Conservation (phyloP, 2,113 vertebrate species). For the Zingel zingel region DNA sequence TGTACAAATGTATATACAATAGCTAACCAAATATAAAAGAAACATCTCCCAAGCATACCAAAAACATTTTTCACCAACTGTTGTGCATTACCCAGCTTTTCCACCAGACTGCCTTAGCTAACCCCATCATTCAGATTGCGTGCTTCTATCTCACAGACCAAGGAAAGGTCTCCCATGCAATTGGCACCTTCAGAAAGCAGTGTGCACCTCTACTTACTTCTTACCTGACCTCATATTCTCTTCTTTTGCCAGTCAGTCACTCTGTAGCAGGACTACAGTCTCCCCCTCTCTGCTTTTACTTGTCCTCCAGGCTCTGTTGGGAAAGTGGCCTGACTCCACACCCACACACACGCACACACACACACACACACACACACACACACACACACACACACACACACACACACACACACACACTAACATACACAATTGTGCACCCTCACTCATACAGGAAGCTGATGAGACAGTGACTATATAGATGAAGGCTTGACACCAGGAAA, state of each 20-base stretch:
- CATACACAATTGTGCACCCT: not conserved
- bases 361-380: not conserved
- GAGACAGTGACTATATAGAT: conserved; percentile 61
- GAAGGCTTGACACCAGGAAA: conserved; percentile 65
- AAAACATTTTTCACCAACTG: not conserved
- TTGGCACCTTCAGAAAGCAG: conserved; percentile 4
- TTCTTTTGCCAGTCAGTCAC: conserved; percentile 14
- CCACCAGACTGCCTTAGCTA: not conserved
- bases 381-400: not conserved
- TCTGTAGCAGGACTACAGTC: not conserved
- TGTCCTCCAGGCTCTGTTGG: conserved; percentile 12
- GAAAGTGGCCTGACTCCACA: conserved; percentile 4
- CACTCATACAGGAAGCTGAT: conserved; percentile 30
- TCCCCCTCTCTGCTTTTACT: not conserved
- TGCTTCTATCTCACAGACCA: not conserved
- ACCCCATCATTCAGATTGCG: conserved; percentile 9
- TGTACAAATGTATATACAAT: too few species aligned
- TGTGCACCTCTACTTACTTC: not conserved
- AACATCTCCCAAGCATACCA: not conserved
- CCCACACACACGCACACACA: not conserved
- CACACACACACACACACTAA: not conserved
- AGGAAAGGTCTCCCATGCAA: conserved; percentile 8
- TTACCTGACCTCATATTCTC: conserved; percentile 29
- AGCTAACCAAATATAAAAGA: not conserved
- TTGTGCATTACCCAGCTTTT: not conserved